These are phyloP conservation scores for Cybosia mesomella DNA, from an alignment of 2,888 invertebrate species.

Conservation along the genomic window DNA sequence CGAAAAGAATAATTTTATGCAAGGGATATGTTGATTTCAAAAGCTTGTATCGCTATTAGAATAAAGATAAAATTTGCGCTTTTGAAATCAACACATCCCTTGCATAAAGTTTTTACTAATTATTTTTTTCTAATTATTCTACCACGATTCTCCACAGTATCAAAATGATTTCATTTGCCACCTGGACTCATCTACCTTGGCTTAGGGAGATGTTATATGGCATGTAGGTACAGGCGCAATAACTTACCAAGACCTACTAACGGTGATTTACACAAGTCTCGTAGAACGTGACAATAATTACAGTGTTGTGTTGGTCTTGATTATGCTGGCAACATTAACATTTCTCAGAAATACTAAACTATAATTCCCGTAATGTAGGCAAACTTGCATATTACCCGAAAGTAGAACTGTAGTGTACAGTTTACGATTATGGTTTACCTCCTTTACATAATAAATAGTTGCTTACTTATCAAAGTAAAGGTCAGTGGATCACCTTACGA, in stretches of 20 bases:
- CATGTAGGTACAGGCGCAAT: slow-evolving; percentile 38
- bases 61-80: no score
- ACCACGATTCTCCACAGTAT: slow-evolving; percentile 37
- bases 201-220: slow-evolving; percentile 47
- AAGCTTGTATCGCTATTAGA: no score
- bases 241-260: slow-evolving; percentile 42
- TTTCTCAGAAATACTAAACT: slow-evolving; percentile 18
- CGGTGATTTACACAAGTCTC: slow-evolving; percentile 43
- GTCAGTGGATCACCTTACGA: neutral
- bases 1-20: no score
- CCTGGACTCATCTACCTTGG: slow-evolving; percentile 43
- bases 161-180: slow-evolving; percentile 48
- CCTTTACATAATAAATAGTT: neutral
- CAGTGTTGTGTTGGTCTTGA: slow-evolving; percentile 35
- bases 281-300: slow-evolving; percentile 48
- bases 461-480: neutral
- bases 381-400: slow-evolving; percentile 18
- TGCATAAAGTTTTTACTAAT: no score
- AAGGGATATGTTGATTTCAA: no score
- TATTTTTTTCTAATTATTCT: slow-evolving; percentile 27
- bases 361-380: slow-evolving; percentile 6
- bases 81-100: no score
- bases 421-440: slow-evolving; percentile 3
- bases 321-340: slow-evolving; percentile 24
- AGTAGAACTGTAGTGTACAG: slow-evolving; percentile 23